These are phyloP conservation scores for Hedya salicella DNA, from an alignment of 2,888 invertebrate species.

Conservation along the genomic window DNA sequence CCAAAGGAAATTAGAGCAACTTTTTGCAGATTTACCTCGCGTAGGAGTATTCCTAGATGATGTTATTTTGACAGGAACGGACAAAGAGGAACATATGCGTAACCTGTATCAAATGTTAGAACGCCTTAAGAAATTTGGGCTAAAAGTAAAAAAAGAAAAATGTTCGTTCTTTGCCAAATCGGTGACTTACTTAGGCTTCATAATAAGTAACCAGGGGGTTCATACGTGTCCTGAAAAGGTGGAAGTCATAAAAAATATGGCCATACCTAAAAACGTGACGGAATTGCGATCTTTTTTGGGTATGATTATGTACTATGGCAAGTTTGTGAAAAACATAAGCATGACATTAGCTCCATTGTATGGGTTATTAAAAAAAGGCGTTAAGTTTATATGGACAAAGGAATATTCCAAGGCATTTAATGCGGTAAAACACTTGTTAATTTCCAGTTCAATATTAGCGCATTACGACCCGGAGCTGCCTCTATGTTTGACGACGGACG, in stretches of 20 bases:
- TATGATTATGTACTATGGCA: conserved; percentile 6
- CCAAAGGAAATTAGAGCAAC: conserved; percentile 10
- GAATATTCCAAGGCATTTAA: not conserved
- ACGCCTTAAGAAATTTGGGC: not conserved
- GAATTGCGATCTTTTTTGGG: conserved; percentile 4
- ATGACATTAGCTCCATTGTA: not conserved
- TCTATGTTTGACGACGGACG: conserved; percentile 5
- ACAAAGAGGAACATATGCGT: not conserved
- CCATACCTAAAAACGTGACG: not conserved
- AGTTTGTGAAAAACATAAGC: conserved; percentile 9
- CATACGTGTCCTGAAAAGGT: conserved; percentile 26
- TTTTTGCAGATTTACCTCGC: not conserved
- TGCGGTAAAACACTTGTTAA: conserved; percentile 7
- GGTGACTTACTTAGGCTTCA: conserved; percentile 36
- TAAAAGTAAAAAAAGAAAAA: conserved; percentile 24
- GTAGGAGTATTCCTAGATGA: conserved; percentile 23
- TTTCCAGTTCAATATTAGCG: conserved; percentile 11
- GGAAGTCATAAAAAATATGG: conserved; percentile 15
- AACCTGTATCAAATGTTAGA: too few species aligned
- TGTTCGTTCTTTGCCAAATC: conserved; percentile 32
- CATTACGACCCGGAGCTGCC: conserved; percentile 26
- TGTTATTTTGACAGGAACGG: conserved; percentile 1
- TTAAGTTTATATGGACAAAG: not conserved
- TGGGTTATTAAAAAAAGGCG: not conserved
- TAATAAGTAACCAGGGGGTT: conserved; percentile 22